Conservation (phyloP, 2,113 vertebrate genomes). For the Ceratotherium simum region DNA sequence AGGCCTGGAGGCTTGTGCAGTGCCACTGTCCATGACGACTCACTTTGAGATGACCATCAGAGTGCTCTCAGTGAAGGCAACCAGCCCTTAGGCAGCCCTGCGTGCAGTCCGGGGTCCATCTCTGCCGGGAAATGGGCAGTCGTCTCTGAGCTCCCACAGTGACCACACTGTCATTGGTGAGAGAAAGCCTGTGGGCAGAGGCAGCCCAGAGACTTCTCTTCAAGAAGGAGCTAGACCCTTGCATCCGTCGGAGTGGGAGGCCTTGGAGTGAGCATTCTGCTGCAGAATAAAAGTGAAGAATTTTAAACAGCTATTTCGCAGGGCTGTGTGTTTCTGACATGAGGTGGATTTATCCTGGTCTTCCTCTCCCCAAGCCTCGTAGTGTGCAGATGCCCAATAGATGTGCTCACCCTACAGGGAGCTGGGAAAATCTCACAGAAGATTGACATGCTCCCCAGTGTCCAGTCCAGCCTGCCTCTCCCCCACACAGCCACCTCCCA, state of each 20-base stretch:
- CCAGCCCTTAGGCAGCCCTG: no score
- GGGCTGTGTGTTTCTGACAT: not conserved
- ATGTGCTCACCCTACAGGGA: no score
- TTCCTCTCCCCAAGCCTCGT: not conserved
- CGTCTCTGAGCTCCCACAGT: not conserved
- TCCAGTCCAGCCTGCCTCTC: no score
- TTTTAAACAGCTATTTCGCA: not conserved
- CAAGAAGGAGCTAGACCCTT: not conserved
- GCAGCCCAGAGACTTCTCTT: not conserved
- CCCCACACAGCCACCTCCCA: rapidly evolving
- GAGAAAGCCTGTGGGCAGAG: not conserved
- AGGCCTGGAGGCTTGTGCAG: not conserved
- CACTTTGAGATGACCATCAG: no score
- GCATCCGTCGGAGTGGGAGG: not conserved
- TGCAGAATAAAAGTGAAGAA: not conserved
- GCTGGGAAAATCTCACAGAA: not conserved
- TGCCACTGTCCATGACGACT: rapidly evolving
- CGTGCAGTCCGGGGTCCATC: not conserved
- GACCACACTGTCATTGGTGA: not conserved
- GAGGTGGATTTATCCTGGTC: not conserved
- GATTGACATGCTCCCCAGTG: not conserved
- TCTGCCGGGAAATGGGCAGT: rapidly evolving
- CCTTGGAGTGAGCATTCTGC: not conserved
- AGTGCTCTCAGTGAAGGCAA: not conserved
- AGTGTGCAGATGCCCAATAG: not conserved